Conservation (phyloP, 2,888 invertebrate species). For the Allygus modestus region DNA sequence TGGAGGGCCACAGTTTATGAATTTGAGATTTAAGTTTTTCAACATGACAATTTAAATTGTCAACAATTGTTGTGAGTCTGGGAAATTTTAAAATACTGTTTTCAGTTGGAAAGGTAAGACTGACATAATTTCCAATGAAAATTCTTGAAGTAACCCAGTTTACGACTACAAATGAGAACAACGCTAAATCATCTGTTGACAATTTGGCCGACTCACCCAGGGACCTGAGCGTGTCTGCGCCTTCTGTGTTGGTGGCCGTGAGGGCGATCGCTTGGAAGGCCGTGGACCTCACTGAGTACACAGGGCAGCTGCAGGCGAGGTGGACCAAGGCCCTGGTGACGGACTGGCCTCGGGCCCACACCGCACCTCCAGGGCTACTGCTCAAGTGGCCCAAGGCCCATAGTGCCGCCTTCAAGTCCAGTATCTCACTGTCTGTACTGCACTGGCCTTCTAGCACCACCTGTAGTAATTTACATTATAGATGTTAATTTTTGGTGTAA, state of each 20-base stretch:
- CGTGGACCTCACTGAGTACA: slow-evolving; percentile 93
- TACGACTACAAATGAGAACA: too few species aligned
- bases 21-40: too few species aligned
- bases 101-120: too few species aligned
- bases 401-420: slow-evolving; percentile 90
- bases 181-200: too few species aligned
- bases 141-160: too few species aligned
- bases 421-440: slow-evolving; percentile 82
- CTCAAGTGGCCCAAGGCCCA: slow-evolving; percentile 94
- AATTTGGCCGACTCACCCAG: slow-evolving; percentile 18
- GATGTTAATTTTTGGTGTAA: slow-evolving; percentile 58
- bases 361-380: slow-evolving; percentile 86
- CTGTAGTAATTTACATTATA: slow-evolving; percentile 70
- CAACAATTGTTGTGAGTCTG: too few species aligned
- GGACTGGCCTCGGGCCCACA: slow-evolving; percentile 81
- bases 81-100: too few species aligned
- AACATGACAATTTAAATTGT: too few species aligned
- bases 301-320: slow-evolving; percentile 87
- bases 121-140: too few species aligned
- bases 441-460: slow-evolving; percentile 77
- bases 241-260: slow-evolving; percentile 89
- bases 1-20: too few species aligned
- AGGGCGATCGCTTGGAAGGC: slow-evolving; percentile 93
- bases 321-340: slow-evolving; percentile 77
- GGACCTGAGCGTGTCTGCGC: slow-evolving; percentile 83